Evolutionary conservation across 1,140 invertebrate species (phyloP), one percentile per base, ranked within the genome.

Genomic region (Maniola jurtina): DNA sequence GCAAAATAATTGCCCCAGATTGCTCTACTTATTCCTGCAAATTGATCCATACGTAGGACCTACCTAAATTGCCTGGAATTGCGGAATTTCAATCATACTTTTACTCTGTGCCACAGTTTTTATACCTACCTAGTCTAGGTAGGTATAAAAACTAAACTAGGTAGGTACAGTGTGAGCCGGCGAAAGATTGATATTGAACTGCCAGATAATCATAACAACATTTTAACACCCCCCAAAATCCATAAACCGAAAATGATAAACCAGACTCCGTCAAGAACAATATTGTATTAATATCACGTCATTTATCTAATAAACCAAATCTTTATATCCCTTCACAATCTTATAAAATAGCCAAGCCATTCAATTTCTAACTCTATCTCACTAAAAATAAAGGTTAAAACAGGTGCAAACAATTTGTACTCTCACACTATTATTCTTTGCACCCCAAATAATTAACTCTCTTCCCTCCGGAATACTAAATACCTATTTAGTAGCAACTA

Each of bases 391-490:
- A 70, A 61, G 52, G 14, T 47, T 14, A 55, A 42, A 14, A 25
- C 45, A 11, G 45, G 34, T 16, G 59, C 52, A 61, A 50, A 64
- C 67, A 72, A 61, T 55, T 69, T 66, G 64, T 55, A 38, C 59
- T 67, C 61, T 61, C 65, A 75, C 63, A 77, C 81, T 72, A 86
- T 88, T 89, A 88, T 90, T 88, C 86, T 79, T 76, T 70, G 71
- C 81, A 81, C 81, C 84, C 84, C 71, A 80, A 72, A 73, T 82
- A 86, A 90, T 90, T 88, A 88, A 86, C 83, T 79, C 71, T 73
- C 73, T 83, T 83, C 88, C 86, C 86, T 86, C 83, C 84, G 72
- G 88, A 88, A 88, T 89, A 88, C 84, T 86, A 90, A 90, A 89
- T 81, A 83, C 86, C 88, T 88, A 90, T 89, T 88, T 88, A 88